Evolutionary conservation across 2,888 invertebrate genomes (phyloP).

Genomic region (Balanococcus diminutus): DNA sequence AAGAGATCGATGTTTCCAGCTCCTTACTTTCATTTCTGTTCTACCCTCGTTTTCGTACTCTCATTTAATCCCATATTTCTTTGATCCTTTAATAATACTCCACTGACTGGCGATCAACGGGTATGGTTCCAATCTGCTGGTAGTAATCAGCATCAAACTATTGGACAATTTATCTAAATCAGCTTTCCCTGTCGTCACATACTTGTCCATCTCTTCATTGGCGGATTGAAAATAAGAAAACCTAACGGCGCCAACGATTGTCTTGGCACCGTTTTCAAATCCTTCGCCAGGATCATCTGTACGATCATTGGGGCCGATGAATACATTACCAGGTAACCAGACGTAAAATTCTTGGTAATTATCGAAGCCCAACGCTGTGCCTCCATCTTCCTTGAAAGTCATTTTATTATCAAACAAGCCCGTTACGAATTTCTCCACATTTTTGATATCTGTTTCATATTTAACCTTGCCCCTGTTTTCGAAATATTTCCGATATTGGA

Average conservation of each 20-base stretch:
- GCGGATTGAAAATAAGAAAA: background rate
- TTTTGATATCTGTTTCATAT: background rate
- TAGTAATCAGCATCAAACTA: background rate
- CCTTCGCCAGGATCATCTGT: background rate
- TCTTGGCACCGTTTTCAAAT: background rate
- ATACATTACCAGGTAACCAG: slow-evolving; percentile 6
- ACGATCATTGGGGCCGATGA: background rate
- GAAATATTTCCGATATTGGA: background rate
- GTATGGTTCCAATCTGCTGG: background rate
- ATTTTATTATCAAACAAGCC: background rate
- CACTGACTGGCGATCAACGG: background rate
- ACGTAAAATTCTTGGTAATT: background rate
- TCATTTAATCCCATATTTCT: too few species aligned
- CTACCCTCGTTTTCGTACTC: too few species aligned
- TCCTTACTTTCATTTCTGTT: too few species aligned
- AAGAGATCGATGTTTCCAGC: too few species aligned
- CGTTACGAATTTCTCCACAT: background rate
- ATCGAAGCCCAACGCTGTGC: background rate
- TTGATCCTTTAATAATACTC: too few species aligned
- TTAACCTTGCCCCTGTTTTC: too few species aligned
- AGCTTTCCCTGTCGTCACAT: background rate
- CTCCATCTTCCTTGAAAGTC: background rate
- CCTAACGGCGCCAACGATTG: background rate
- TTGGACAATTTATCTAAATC: background rate
- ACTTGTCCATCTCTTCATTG: background rate